phyloP scores from a whole-genome alignment of 2,888 invertebrate genomes.

The Charanyca ferruginea region DNA sequence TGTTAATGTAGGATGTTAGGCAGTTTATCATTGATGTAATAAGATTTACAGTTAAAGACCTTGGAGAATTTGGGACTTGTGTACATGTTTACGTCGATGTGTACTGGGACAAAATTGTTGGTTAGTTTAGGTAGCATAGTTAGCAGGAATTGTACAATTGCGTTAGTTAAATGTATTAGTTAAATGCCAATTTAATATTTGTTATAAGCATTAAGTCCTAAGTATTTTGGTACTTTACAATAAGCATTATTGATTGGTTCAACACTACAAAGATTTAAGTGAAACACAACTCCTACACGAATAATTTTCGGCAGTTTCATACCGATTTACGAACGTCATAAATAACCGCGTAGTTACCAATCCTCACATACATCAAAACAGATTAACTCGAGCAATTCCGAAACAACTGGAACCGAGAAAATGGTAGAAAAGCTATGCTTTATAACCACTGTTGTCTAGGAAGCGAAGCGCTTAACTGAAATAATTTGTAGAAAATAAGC shows the following conservation, averaged over 20 bases:
- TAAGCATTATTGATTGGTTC: not conserved
- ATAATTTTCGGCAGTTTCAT: conserved; percentile 27
- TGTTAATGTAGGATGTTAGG: conserved; percentile 58
- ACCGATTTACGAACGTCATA: conserved; percentile 32
- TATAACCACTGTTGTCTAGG: conserved; percentile 60
- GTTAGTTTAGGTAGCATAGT: conserved; percentile 28
- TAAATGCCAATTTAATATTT: conserved; percentile 1
- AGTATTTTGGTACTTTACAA: too few relatives aligned
- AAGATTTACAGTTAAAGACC: conserved; percentile 55
- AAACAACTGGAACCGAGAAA: conserved; percentile 50
- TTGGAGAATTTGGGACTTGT: conserved; percentile 35
- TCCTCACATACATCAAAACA: conserved; percentile 57
- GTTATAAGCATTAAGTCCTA: not conserved
- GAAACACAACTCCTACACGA: not conserved
- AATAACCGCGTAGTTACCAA: conserved; percentile 41
- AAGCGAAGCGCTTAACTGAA: conserved; percentile 73
- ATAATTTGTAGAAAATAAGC: conserved; percentile 86
- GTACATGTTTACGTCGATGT: conserved; percentile 45
- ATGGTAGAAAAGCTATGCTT: conserved; percentile 56
- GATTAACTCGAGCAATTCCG: conserved; percentile 49
- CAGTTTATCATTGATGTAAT: conserved; percentile 61
- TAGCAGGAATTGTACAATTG: not conserved
- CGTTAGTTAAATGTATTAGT: not conserved
- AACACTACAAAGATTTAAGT: not conserved
- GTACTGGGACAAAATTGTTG: conserved; percentile 29